phyloP scores from a whole-genome alignment of 2,113 vertebrate species.

The Dromaius novaehollandiae region DNA sequence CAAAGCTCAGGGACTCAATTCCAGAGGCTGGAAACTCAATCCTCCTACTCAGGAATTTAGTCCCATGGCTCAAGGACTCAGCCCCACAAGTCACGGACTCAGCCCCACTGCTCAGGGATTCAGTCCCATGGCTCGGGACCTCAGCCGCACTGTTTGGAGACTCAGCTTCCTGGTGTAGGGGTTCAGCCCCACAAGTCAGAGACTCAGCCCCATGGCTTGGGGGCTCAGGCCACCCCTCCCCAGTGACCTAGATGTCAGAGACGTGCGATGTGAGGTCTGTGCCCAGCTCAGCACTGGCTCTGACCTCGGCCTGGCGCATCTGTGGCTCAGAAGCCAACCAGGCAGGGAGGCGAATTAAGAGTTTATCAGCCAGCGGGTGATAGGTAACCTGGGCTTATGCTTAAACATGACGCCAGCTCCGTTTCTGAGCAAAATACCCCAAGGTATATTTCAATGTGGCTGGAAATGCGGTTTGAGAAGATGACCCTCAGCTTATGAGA shows the following conservation, averaged over 20 bases:
- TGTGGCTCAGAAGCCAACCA: constrained; percentile 22
- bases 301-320: not conserved
- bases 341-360: not conserved
- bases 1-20: too few relatives aligned
- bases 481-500: constrained; percentile 30
- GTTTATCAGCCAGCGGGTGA: not conserved
- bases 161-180: too few relatives aligned
- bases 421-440: not conserved
- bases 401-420: not conserved
- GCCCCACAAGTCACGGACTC: fast-evolving
- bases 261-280: fast-evolving
- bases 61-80: fast-evolving
- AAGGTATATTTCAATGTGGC: not conserved
- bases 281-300: not conserved
- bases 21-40: too few relatives aligned
- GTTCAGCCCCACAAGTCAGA: too few relatives aligned
- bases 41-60: fast-evolving
- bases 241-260: not conserved
- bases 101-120: fast-evolving
- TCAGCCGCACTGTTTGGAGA: too few relatives aligned
- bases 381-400: not conserved
- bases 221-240: not conserved
- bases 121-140: not conserved
- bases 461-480: not conserved
- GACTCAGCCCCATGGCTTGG: not conserved